Conservation (phyloP, 2,888 invertebrate genomes). For the Epinotia brunnichana region DNA sequence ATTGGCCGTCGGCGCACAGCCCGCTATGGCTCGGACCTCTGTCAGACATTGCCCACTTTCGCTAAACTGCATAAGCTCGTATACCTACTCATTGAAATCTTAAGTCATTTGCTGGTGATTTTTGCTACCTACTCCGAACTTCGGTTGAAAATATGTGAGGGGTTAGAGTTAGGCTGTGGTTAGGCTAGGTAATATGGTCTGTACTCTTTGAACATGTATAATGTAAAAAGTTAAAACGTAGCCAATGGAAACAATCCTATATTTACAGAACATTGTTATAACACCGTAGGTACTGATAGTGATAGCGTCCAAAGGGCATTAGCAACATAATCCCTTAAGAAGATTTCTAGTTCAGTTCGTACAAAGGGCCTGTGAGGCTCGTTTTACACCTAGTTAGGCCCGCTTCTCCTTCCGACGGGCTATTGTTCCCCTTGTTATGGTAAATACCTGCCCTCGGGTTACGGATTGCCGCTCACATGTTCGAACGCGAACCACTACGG, state of each 20-base stretch:
- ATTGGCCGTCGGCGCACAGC: constrained; percentile 74
- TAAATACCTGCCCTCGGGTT: constrained; percentile 68
- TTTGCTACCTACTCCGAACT: background rate
- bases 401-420: constrained; percentile 54
- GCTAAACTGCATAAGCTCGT: constrained; percentile 51
- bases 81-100: constrained; percentile 26
- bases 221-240: constrained; percentile 1
- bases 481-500: constrained; percentile 49
- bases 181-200: too few relatives aligned
- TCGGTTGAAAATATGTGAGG: background rate
- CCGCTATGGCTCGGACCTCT: constrained; percentile 68
- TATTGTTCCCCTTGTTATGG: constrained; percentile 72
- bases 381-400: constrained; percentile 76
- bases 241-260: constrained; percentile 32
- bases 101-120: constrained; percentile 13
- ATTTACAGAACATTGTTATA: constrained; percentile 36
- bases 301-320: constrained; percentile 43
- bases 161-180: too few relatives aligned
- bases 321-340: constrained; percentile 43
- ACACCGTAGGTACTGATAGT: constrained; percentile 20
- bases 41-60: constrained; percentile 72
- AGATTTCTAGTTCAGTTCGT: constrained; percentile 48
- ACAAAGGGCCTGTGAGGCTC: constrained; percentile 57
- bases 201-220: too few relatives aligned
- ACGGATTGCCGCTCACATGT: constrained; percentile 51